These are phyloP conservation scores for Arge pagana DNA, from an alignment of 2,888 invertebrate species.

Conservation along the genomic window DNA sequence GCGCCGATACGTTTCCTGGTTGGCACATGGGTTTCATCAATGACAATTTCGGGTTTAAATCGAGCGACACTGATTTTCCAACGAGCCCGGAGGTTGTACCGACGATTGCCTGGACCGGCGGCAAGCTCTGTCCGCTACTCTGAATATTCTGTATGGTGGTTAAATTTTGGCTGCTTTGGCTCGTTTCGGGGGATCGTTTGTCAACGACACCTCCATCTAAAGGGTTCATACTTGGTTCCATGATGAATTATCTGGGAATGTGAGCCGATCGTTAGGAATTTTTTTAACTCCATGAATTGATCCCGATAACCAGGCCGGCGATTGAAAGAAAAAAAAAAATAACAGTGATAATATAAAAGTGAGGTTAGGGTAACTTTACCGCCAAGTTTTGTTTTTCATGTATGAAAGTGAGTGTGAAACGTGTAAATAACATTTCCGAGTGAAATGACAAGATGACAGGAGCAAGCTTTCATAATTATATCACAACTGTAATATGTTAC, in stretches of 20 bases:
- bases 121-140: slow-evolving; percentile 48
- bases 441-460: no score
- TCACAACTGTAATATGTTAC: no score
- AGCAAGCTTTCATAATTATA: no score
- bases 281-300: no score
- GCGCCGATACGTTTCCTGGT: slow-evolving; percentile 43
- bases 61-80: slow-evolving; percentile 52
- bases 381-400: no score
- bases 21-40: slow-evolving; percentile 50
- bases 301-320: no score
- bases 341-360: no score
- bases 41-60: slow-evolving; percentile 50
- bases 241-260: background rate
- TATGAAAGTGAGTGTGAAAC: no score
- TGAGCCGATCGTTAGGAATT: no score
- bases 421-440: no score
- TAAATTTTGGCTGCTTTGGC: slow-evolving; percentile 47
- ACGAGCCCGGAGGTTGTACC: slow-evolving; percentile 45
- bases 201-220: slow-evolving; percentile 42
- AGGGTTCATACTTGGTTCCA: slow-evolving; percentile 29
- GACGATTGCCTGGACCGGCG: slow-evolving; percentile 45
- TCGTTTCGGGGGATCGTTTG: slow-evolving; percentile 46
- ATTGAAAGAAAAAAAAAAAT: no score
- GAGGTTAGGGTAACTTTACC: no score
- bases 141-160: slow-evolving; percentile 50